These are phyloP conservation scores for Sebastes kiyomatsui DNA, from an alignment of 2,797 vertebrate species.

Conservation along the genomic window DNA sequence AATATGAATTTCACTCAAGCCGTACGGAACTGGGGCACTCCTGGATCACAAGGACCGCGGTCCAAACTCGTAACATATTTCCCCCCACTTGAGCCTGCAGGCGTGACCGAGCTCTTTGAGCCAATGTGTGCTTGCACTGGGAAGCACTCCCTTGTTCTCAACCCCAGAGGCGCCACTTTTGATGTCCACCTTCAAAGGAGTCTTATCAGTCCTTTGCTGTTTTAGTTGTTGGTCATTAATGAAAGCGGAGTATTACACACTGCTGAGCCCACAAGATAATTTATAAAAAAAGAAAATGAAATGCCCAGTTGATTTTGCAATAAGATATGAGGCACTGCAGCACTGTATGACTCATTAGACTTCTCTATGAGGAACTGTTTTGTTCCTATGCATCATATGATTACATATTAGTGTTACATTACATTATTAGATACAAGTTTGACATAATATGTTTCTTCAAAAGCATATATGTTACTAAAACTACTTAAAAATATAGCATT, in stretches of 20 bases:
- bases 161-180: slow-evolving; percentile 68
- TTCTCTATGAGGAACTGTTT: background rate
- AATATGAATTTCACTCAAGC: slow-evolving; percentile 64
- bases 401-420: background rate
- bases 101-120: slow-evolving; percentile 66
- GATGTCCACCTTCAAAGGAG: slow-evolving; percentile 76
- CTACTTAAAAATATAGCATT: background rate
- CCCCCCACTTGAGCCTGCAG: slow-evolving; percentile 53
- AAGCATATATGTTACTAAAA: background rate
- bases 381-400: background rate
- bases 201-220: slow-evolving; percentile 65
- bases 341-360: slow-evolving; percentile 10
- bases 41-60: slow-evolving; percentile 51
- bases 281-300: slow-evolving; percentile 43
- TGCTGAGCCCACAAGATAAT: slow-evolving; percentile 46
- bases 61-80: slow-evolving; percentile 62
- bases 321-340: slow-evolving; percentile 46
- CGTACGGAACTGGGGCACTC: slow-evolving; percentile 62
- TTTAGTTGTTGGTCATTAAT: slow-evolving; percentile 71
- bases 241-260: slow-evolving; percentile 52
- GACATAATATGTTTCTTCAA: background rate
- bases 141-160: slow-evolving; percentile 63
- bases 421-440: background rate
- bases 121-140: slow-evolving; percentile 48
- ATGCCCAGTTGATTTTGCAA: slow-evolving; percentile 48